phyloP scores from a whole-genome alignment of 2,113 vertebrate species.

The Uropsilus gracilis region DNA sequence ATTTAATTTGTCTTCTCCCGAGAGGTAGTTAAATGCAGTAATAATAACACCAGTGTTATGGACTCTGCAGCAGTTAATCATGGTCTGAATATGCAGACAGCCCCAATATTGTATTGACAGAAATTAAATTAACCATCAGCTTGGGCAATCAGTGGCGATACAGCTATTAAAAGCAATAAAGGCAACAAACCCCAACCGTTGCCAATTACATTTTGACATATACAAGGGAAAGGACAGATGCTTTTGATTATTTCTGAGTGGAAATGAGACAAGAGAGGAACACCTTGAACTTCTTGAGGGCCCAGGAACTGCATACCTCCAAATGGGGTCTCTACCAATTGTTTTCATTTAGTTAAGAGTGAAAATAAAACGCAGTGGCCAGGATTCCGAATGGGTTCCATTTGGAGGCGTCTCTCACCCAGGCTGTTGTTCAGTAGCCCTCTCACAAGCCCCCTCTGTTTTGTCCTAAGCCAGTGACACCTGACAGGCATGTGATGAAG shows the following conservation, averaged over 20 bases:
- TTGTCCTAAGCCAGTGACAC: no score
- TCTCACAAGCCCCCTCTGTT: no score
- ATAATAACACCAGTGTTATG: conserved; percentile 91
- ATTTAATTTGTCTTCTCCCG: conserved; percentile 94
- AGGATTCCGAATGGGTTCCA: not conserved
- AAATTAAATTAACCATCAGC: conserved; percentile 94
- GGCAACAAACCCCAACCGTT: conserved; percentile 88
- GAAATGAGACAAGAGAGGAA: conserved; percentile 41
- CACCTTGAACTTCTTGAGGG: not conserved
- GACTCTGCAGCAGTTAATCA: conserved; percentile 92
- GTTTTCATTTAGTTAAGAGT: not conserved
- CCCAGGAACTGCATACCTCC: not conserved
- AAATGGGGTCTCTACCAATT: rapidly evolving
- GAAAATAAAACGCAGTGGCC: not conserved
- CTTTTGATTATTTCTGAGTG: conserved; percentile 82
- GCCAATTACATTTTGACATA: conserved; percentile 91
- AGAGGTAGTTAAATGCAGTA: conserved; percentile 94
- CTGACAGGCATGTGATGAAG: not conserved
- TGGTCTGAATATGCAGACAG: conserved; percentile 92
- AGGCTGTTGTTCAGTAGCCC: not conserved
- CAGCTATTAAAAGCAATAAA: conserved; percentile 93
- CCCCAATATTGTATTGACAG: conserved; percentile 94
- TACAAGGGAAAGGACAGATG: conserved; percentile 89
- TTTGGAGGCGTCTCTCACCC: not conserved
- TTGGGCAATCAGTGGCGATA: conserved; percentile 91